Conservation (phyloP, 2,797 vertebrate species). For the Centropyge bicolor region DNA sequence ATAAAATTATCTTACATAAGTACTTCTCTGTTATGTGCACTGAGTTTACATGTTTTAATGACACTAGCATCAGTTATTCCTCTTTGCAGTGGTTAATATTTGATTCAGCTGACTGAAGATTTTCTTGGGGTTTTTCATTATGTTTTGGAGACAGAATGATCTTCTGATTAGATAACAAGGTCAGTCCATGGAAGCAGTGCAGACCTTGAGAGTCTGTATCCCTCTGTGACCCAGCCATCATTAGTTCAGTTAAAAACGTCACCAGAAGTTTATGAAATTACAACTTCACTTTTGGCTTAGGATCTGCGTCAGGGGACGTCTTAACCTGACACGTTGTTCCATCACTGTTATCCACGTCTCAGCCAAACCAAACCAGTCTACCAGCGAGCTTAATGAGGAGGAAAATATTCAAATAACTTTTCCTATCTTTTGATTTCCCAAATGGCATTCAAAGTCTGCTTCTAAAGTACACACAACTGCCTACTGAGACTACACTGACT, state of each 20-base stretch:
- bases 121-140: background rate
- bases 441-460: conserved; percentile 40
- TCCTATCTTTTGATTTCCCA: conserved; percentile 73
- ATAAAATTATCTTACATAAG: background rate
- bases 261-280: conserved; percentile 30
- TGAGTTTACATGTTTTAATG: background rate
- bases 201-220: conserved; percentile 27
- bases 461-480: conserved; percentile 26
- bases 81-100: background rate
- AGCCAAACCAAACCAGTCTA: conserved; percentile 32
- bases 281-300: conserved; percentile 15
- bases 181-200: conserved; percentile 23
- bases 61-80: background rate
- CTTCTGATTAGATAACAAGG: conserved; percentile 27
- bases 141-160: background rate
- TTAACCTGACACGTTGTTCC: conserved; percentile 43
- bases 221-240: conserved; percentile 39
- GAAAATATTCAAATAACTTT: conserved; percentile 62
- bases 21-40: background rate
- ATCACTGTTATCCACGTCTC: conserved; percentile 52
- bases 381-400: conserved; percentile 47
- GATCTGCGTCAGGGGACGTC: conserved; percentile 44
- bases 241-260: conserved; percentile 25
- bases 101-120: background rate
- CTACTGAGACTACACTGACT: conserved; percentile 37